Conservation (phyloP, 2,113 vertebrate genomes). For the Xiphophorus hellerii region DNA sequence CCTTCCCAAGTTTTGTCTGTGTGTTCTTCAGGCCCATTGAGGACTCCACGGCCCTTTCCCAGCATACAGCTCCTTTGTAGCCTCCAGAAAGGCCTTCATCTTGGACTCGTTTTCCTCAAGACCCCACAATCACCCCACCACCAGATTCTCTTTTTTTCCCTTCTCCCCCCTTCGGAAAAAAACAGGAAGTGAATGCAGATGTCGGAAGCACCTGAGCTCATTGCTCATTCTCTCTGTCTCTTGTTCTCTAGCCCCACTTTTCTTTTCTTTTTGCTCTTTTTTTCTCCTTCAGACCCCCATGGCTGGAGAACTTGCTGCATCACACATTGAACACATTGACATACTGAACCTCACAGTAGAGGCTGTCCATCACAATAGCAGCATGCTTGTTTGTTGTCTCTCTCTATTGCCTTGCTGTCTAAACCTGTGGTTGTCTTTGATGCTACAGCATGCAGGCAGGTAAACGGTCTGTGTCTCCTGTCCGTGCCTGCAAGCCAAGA, state of each 20-base stretch:
- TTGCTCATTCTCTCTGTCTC: conserved; percentile 65
- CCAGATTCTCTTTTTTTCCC: conserved; percentile 32
- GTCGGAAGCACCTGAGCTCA: conserved; percentile 74
- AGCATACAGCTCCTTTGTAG: conserved; percentile 71
- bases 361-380: conserved; percentile 74
- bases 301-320: conserved; percentile 70
- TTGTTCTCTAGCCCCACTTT: conserved; percentile 47
- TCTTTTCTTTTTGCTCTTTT: conserved; percentile 22
- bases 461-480: conserved; percentile 28
- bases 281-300: conserved; percentile 48
- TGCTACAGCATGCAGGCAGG: conserved; percentile 39
- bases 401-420: conserved; percentile 65
- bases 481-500: conserved; percentile 12
- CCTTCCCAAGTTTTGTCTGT: conserved; percentile 74
- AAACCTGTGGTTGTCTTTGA: conserved; percentile 50
- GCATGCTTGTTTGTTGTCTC: conserved; percentile 70
- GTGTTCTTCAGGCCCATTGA: conserved; percentile 72
- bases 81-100: conserved; percentile 75
- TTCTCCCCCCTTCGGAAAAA: conserved; percentile 43
- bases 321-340: conserved; percentile 68
- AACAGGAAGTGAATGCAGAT: conserved; percentile 76
- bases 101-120: conserved; percentile 58
- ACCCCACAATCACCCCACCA: neutral
- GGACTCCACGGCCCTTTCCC: conserved; percentile 57
- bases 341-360: conserved; percentile 70